Conservation (phyloP, 2,113 vertebrate species). For the Megaceryle torquata region DNA sequence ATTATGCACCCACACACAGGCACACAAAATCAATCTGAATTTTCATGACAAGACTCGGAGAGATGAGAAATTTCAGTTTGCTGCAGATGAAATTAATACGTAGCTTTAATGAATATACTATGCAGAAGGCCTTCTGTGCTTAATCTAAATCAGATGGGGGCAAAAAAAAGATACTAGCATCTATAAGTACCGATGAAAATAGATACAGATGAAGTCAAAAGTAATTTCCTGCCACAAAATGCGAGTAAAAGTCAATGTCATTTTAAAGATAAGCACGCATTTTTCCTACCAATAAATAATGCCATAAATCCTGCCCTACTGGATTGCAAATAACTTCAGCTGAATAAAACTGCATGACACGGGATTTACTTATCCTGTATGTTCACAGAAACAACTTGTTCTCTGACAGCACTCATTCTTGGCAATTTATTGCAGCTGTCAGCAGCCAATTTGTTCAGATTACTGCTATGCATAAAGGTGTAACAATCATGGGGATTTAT, state of each 20-base stretch:
- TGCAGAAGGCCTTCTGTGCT: background rate
- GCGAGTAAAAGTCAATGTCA: slow-evolving; percentile 59
- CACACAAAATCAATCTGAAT: background rate
- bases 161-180: background rate
- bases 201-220: slow-evolving; percentile 12
- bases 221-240: slow-evolving; percentile 44
- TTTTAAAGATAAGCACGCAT: slow-evolving; percentile 70
- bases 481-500: slow-evolving; percentile 79
- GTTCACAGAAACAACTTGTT: slow-evolving; percentile 75
- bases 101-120: background rate
- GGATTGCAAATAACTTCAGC: slow-evolving; percentile 66
- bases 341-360: slow-evolving; percentile 69
- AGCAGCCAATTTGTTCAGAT: slow-evolving; percentile 80
- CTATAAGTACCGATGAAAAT: background rate
- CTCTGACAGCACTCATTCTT: slow-evolving; percentile 77
- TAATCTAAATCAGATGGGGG: background rate
- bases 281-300: slow-evolving; percentile 71
- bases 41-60: background rate
- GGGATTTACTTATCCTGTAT: slow-evolving; percentile 72
- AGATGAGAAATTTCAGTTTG: background rate
- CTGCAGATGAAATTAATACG: background rate
- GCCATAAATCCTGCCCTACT: slow-evolving; percentile 62
- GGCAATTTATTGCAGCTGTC: slow-evolving; percentile 80
- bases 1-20: background rate
- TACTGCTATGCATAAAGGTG: slow-evolving; percentile 76